phyloP scores from a whole-genome alignment of 2,797 vertebrate genomes.

The Xenops minutus region DNA sequence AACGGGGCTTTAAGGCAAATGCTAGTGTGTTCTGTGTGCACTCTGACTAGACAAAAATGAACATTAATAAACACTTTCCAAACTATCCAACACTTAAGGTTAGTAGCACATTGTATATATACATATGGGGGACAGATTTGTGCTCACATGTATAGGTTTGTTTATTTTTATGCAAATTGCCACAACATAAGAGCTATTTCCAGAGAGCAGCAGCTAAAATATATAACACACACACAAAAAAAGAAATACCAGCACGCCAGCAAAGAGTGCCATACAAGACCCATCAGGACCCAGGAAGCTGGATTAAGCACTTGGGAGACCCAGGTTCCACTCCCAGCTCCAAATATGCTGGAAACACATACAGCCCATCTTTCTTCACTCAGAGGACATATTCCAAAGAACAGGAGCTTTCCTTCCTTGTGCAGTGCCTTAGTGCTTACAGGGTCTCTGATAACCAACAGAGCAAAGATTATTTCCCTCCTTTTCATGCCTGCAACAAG shows the following conservation, averaged over 20 bases:
- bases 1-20: not conserved
- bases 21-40: not conserved
- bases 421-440: not conserved
- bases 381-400: rapidly evolving
- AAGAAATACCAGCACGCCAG: not conserved
- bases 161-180: not conserved
- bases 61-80: not conserved
- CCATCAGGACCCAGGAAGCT: not conserved
- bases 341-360: not conserved
- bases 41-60: not conserved
- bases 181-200: not conserved
- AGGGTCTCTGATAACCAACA: not conserved
- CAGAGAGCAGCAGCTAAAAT: not conserved
- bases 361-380: not conserved
- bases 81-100: not conserved
- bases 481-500: not conserved
- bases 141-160: rapidly evolving
- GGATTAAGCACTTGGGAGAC: not conserved
- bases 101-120: not conserved
- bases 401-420: not conserved
- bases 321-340: not conserved
- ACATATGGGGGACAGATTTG: not conserved
- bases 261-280: not conserved
- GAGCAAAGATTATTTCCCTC: not conserved
- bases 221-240: not conserved